Percentiles rank a stretch among this genome's conserved stretches.
Conservation (phyloP, 2,113 vertebrate species). For the Gasterosteus aculeatus region DNA sequence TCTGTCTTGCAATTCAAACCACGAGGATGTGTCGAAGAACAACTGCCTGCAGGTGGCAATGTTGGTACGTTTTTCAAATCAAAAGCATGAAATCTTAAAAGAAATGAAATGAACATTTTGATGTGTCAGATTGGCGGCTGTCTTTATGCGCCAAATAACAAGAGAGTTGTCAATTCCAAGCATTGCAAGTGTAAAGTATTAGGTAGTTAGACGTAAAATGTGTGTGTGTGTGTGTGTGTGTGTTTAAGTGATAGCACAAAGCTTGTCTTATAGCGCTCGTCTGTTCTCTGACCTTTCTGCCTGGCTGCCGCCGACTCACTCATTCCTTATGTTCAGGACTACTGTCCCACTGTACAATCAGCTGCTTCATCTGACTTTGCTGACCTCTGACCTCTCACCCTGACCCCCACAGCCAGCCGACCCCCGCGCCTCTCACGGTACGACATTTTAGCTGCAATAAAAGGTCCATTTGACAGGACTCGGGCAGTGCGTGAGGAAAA, state of each 20-base stretch:
- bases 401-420: constrained; percentile 40
- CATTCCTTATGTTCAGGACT: constrained; percentile 28
- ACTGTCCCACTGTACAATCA: constrained; percentile 57
- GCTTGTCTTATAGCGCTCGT: constrained; percentile 20
- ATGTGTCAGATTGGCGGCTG: neutral
- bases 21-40: constrained; percentile 6
- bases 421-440: constrained; percentile 22
- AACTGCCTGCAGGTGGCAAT: constrained; percentile 28
- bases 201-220: neutral
- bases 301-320: constrained; percentile 42
- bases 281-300: constrained; percentile 50
- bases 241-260: constrained; percentile 9
- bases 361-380: constrained; percentile 53
- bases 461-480: constrained; percentile 37
- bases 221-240: neutral
- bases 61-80: constrained; percentile 3
- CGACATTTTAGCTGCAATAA: constrained; percentile 61
- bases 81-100: neutral
- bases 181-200: neutral
- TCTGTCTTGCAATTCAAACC: too few relatives aligned
- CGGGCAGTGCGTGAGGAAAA: constrained; percentile 9
- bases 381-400: constrained; percentile 48
- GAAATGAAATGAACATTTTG: neutral
- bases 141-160: neutral
- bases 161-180: neutral